Evolutionary conservation across 2,797 vertebrate species (phyloP).

Genomic region (Pangasius larnaudii): DNA sequence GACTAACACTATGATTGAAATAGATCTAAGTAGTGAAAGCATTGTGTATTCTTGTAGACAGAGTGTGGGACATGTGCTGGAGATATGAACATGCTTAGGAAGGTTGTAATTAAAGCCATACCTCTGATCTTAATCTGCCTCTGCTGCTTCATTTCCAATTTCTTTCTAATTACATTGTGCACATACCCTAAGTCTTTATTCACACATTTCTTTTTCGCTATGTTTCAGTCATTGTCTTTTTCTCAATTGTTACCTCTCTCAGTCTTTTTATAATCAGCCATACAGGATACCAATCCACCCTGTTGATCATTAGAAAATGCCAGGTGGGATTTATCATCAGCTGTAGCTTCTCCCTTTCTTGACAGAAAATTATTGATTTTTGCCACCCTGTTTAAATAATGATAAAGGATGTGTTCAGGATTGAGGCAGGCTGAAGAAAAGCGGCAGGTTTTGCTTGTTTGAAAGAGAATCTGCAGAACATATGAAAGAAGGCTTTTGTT

Average conservation of each 20-base stretch:
- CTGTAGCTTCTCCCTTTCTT: constrained; percentile 41
- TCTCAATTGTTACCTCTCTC: neutral
- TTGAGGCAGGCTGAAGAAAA: constrained; percentile 60
- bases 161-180: constrained; percentile 70
- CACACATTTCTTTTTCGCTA: neutral
- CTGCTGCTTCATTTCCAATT: constrained; percentile 52
- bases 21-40: neutral
- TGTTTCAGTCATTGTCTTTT: constrained; percentile 22
- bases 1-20: neutral
- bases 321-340: constrained; percentile 58
- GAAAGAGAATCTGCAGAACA: constrained; percentile 64
- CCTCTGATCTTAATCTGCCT: constrained; percentile 54
- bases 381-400: constrained; percentile 78
- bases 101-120: constrained; percentile 58
- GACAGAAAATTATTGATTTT: constrained; percentile 61
- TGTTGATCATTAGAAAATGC: constrained; percentile 57
- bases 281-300: constrained; percentile 41
- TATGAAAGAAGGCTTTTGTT: constrained; percentile 21
- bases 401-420: constrained; percentile 65
- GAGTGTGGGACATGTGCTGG: neutral
- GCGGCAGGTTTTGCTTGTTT: constrained; percentile 57
- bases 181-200: constrained; percentile 44
- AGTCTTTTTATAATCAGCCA: constrained; percentile 22
- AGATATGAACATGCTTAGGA: neutral
- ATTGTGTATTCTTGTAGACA: neutral